Conservation (phyloP, 35 echinoderm and acorn worm genomes). For the Heliocidaris erythrogramma region DNA sequence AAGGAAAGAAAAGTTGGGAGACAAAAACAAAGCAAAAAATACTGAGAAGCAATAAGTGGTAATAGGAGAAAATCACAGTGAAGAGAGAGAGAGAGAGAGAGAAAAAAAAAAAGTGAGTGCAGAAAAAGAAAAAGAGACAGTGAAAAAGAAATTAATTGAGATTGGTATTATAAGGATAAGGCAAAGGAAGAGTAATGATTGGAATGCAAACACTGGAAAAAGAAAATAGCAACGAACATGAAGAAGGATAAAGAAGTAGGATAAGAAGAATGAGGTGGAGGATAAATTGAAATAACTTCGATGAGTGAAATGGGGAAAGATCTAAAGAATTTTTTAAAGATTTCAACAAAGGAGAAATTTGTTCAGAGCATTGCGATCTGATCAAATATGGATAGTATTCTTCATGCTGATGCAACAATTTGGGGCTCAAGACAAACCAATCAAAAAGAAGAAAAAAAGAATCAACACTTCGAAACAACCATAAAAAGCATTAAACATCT, state of each 20-base stretch:
- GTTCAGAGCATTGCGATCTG: background rate
- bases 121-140: background rate
- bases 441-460: background rate
- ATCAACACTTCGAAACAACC: background rate
- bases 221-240: background rate
- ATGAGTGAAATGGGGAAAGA: background rate
- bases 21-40: background rate
- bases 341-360: no score
- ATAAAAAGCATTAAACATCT: background rate
- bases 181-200: background rate
- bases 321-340: background rate
- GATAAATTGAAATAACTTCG: background rate
- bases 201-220: background rate
- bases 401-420: no score
- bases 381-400: no score
- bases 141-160: background rate
- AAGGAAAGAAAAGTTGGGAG: background rate
- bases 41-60: background rate
- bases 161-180: background rate
- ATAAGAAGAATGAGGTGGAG: background rate
- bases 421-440: background rate
- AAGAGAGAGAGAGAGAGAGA: background rate
- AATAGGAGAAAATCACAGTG: background rate
- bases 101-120: background rate
- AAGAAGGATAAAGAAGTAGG: background rate